Base-by-base conservation (phyloP, 2,797 vertebrate species). In the Micrastur ruficollis region DNA sequence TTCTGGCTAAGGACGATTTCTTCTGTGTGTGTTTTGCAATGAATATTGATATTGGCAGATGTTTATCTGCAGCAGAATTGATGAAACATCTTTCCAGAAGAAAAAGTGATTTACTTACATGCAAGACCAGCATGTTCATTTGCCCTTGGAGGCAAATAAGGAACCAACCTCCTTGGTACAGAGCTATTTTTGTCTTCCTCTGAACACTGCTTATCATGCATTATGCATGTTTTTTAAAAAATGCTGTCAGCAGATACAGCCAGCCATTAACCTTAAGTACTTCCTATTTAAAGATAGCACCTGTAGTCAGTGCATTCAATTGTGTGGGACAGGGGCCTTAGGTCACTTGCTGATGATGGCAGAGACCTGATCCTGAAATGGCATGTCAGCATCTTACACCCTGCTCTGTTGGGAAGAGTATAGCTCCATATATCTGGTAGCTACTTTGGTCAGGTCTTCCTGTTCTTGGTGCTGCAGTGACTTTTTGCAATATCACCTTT, bases 181-280 rank as follows among this genome's bases (percentile, higher is more conserved):
- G 90, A 82, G 88, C 91, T 98, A 97, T 98, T 98, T 98, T 97
- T 96, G 91, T 96, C 94, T 86, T 95, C 44, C 59, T 96, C 90
- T 92, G 93, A 98, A 90, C 94, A 89, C 93, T 93, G 96, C 97
- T 97, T 97, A 89, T 74, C 12, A 78, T 86, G 81, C 78, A 91
- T 85, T 94, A 93, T 94, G 89, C 38, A 32, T 81, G 59, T 55
- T 80, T 31, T 79, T 19, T 9, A 8, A 47, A 56, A 94, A 91
- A 89, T 67, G 50, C 67, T 93, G 80, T 96, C 89, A 87, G 93
- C 92, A 93, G 91, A 90, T 72, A 42, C 32, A 96, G 78, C 59
- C 88, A 92, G 82, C 65, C 66, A 73, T 94, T 97, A 91, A 93
- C 81, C 56, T 93, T 52, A 86, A 92, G 81, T 81, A 63, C 36